Base-by-base conservation (phyloP, 2,113 vertebrate species). In the Tor tambroides region DNA sequence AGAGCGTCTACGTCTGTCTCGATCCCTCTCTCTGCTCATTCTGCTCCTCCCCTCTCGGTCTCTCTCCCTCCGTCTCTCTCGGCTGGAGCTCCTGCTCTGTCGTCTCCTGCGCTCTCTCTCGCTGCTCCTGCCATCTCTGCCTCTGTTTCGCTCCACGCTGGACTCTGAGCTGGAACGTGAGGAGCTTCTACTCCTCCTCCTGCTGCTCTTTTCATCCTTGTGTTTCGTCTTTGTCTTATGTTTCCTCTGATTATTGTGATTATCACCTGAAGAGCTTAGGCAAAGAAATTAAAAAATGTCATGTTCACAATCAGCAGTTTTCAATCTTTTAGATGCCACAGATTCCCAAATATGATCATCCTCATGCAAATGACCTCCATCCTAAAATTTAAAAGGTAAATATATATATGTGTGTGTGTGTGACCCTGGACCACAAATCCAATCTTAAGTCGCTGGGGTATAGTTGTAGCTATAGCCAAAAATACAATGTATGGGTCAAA, bases 221-320 rank as follows among this genome's bases (percentile, higher is more conserved):
- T 28, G 54, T 9, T 41, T 89, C 77, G 88, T 85, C 78, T 23
- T 84, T 32, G 90, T 87, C 35, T 83, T 87, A 82, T 78, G 88
- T 46, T 83, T 84, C 43, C 85, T 88, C 72, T 89, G 91, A 56
- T 76, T 28, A 75, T 78, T 93, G 5, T 49, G 86, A 85, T 92
- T 78, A 89, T 94, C 93, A 82, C 91, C 92, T 78, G 92, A 92
- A 75, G 92, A 93, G 85, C 95, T 96, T 85, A 81, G 87, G 32
- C 15, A 38, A 35, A 80, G 10, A 79, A 23, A 84, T 28, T 23
- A 54, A 38, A 17, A 51, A 17, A 19, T 3, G 19, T 23, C 38
- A 71, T 38, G 4, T 11, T 74, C 15, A 59, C 28, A 61, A 38
- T 7, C 10, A n/a, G 30, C 19, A 35, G 19, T 38, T 72, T 35